phyloP scores from a whole-genome alignment of 2,888 invertebrate genomes.

The Agrochola lychnidis region DNA sequence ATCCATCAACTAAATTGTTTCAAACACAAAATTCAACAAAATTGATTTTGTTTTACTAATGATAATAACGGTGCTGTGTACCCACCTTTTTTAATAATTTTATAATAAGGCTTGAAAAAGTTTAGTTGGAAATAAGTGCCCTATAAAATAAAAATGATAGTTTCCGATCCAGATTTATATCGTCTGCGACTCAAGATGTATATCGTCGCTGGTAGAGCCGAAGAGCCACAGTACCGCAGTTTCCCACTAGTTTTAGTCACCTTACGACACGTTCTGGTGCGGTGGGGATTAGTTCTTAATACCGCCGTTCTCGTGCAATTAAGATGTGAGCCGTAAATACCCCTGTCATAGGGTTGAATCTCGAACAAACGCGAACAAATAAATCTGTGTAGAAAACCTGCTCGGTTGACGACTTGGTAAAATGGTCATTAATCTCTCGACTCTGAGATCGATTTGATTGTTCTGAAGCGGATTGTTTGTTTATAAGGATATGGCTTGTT shows the following conservation, averaged over 20 bases:
- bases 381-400: conserved; percentile 63
- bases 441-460: conserved; percentile 57
- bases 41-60: conserved; percentile 12
- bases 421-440: conserved; percentile 66
- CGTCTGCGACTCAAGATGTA: conserved; percentile 37
- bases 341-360: conserved; percentile 49
- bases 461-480: conserved; percentile 55
- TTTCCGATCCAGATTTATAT: conserved; percentile 36
- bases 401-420: conserved; percentile 64
- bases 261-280: conserved; percentile 61
- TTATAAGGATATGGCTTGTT: conserved; percentile 39
- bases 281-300: conserved; percentile 65
- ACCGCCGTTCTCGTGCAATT: conserved; percentile 39
- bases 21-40: neutral
- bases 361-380: conserved; percentile 48
- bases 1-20: conserved; percentile 15
- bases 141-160: neutral
- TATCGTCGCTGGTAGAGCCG: conserved; percentile 35
- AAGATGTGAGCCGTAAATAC: conserved; percentile 45
- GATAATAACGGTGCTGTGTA: neutral
- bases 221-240: conserved; percentile 48
- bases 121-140: neutral
- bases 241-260: conserved; percentile 64
- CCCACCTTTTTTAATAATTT: neutral
- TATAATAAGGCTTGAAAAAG: neutral